phyloP scores from a whole-genome alignment of 2,113 vertebrate genomes.

The Corythornis madagascariensis region DNA sequence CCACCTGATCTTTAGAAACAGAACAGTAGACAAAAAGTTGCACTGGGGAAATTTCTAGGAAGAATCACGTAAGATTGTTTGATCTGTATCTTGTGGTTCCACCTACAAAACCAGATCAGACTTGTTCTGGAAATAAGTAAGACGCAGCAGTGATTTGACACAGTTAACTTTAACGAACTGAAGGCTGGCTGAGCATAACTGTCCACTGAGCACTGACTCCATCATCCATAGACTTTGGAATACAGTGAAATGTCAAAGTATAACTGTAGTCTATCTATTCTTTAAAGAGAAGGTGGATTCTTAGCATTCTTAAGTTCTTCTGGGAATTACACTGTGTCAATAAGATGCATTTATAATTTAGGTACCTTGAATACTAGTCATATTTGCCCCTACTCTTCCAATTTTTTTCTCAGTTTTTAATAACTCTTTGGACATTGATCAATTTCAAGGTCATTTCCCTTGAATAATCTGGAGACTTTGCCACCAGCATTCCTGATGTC shows the following conservation, averaged over 20 bases:
- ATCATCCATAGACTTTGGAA: background rate
- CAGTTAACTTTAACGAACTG: background rate
- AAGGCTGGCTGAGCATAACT: background rate
- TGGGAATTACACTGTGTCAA: slow-evolving; percentile 2
- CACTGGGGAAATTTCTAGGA: background rate
- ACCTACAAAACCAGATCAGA: background rate
- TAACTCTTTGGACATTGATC: slow-evolving; percentile 36
- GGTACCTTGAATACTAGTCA: slow-evolving; percentile 14
- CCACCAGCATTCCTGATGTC: background rate
- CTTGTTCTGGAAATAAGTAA: background rate
- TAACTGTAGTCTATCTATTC: background rate
- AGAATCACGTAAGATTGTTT: background rate
- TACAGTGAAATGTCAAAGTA: background rate
- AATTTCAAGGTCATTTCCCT: slow-evolving; percentile 35
- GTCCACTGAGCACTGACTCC: background rate
- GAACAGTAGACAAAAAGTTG: background rate
- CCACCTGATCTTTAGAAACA: background rate
- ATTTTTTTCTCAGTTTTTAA: slow-evolving; percentile 61
- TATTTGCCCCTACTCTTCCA: slow-evolving; percentile 28
- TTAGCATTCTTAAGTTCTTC: background rate
- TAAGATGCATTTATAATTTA: slow-evolving; percentile 56
- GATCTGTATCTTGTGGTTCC: background rate
- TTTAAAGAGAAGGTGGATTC: background rate
- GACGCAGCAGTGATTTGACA: background rate
- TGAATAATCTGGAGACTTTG: slow-evolving; percentile 19